Evolutionary conservation across 2,113 vertebrate genomes (phyloP), one percentile per base, ranked within the genome.

Genomic region (Psittacula cyanocephala): DNA sequence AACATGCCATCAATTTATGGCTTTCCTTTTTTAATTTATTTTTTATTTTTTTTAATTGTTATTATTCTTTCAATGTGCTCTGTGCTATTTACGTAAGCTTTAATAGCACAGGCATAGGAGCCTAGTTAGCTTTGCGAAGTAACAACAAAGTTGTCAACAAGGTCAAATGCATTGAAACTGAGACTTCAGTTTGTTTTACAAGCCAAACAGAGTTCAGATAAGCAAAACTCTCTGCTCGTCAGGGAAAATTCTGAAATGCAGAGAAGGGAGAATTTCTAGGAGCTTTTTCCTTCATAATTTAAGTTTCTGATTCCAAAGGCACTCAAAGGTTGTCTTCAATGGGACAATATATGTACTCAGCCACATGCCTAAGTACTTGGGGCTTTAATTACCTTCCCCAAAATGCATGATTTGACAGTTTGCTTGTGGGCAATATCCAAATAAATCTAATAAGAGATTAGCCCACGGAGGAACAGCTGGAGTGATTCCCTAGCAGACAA

Each of bases 91-190:
- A 23, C 67, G 17, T 93, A 83, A 87, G 13, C 17, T 87, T 97
- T 96, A 93, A 95, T 59, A 91, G 25, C 59, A 17, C 11, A 18
- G 55, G 41, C 78, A 85, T 64, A 70, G 11, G n/a, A 96, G 62
- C 29, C 35, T 65, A 93, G 53, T 96, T 91, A 92, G 52, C 71
- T 94, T 89, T 83, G 41, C 41, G 64, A 95, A 96, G 62, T 97
- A 95, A 88, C 27, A 83, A 90, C 80, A 95, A 97, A 95, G 94
- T 96, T 93, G 74, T 55, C 35, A 50, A 63, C 95, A 97, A 98
- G 96, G 95, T 98, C 92, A 97, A 96, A 96, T n/a, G 4, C 33
- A 55, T 23, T 63, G 82, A 93, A 94, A 78, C 33, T 55, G 91
- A 79, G 79, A 91, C 7, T 89, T 91, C 23, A 70, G 76, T 91